Evolutionary conservation across 1,140 invertebrate species (phyloP), one percentile per base, ranked within the genome.

Genomic region (Atta cephalotes): DNA sequence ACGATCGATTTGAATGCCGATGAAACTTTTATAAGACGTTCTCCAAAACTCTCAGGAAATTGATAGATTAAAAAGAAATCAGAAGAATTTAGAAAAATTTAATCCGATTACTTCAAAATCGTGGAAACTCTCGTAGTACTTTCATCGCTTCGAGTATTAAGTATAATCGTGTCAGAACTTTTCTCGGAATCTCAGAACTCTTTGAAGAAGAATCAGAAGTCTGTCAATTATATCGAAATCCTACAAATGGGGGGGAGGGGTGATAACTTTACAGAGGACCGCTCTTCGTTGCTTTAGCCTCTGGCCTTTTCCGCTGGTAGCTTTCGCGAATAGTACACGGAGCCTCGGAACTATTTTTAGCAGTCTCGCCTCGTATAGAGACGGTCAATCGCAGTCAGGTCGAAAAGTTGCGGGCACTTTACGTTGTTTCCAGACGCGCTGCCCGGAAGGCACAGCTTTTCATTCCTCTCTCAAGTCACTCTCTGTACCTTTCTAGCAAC

Each of bases 311-410:
- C 7, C 18, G 21, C n/a, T 35, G 39, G 18, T 58, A 53, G 79
- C 21, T 72, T 82, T 82, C 53, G 35, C 51, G 63, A 81, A 62
- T n/a, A 66, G 51, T 7, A 35, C 6, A 21, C 31, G 31, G 21
- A 70, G 39, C 81, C 51, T 25, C 14, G 7, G 14, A 28, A 81
- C 28, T 86, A 86, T 86, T 82, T 86, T 86, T 86, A 86, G 78
- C 31, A 71, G n/a, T n/a, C 35, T 62, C 56, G 25, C 81, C 39
- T 35, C 72, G 76, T 35, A 25, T 14, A 79, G 49, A 53, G 66
- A n/a, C 74, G 62, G 77, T 86, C 85, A 81, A 86, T 86, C 56
- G 66, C 56, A 71, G 85, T 70, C 85, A 62, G 28, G 77, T 86
- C 62, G 85, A 78, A 49, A 86, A 81, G 53, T 60, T 71, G 45